Evolutionary conservation across 2,797 vertebrate genomes (phyloP), one percentile per base, ranked within the genome.

Genomic region (Cyclopterus lumpus): DNA sequence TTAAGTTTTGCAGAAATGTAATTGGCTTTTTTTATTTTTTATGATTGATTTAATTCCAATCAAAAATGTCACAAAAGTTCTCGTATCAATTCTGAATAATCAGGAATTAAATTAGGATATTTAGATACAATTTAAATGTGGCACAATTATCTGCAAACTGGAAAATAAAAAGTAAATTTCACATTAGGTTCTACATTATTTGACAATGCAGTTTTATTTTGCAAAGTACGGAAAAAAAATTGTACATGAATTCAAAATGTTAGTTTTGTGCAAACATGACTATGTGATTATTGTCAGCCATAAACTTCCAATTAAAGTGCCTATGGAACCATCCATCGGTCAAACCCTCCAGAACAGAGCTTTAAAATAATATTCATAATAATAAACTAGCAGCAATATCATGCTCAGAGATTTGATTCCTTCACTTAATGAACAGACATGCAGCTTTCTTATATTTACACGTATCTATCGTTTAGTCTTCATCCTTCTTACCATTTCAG

Each of bases 401-500:
- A 80, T 82, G 81, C 83, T 78, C 28, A 22, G n/a, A n/a, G 14
- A 26, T 53, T 16, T 3, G 2, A 8, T 14, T 18, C 0, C 22
- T 24, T 4, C 9, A 49, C 7, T 40, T 5, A 42, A 42, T 22
- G 9, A 24, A 51, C 12, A 64, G 64, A 70, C 80, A 85, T 68
- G 75, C 83, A 81, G 28, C 51, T 5, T 34, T 30, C 64, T 38
- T 8, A 62, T 10, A 18, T 36, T 48, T 34, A 34, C 30, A 62
- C 6, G 15, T 12, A 7, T 77, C 32, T 32, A 12, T 16, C 16
- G 44, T 58, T 42, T n/a, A 24, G 10, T 30, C 20, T 48, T 82
- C 77, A 80, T 83, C 74, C 81, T 58, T 67, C 74, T 61, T 12
- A 32, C 26, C 10, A n/a, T 51, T 12, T 15, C 63, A 73, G 36